These are phyloP conservation scores for Phyllotis vaccarum DNA, from an alignment of 2,797 vertebrate species.

Conservation along the genomic window DNA sequence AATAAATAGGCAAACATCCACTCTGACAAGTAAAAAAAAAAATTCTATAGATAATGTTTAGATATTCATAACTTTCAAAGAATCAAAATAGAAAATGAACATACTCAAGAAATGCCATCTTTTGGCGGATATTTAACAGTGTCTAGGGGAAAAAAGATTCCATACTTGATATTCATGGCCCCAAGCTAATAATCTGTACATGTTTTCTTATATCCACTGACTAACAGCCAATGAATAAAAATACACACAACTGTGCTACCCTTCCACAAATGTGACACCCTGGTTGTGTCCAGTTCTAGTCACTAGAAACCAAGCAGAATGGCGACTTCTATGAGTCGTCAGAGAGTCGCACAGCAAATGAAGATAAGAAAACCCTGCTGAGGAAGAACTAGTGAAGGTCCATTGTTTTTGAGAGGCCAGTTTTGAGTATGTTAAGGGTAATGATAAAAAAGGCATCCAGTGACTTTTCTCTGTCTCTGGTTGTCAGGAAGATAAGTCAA, in stretches of 20 bases:
- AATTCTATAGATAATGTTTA: neutral
- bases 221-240: neutral
- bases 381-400: neutral
- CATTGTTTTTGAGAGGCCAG: neutral
- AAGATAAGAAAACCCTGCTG: neutral
- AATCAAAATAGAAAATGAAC: conserved; percentile 46
- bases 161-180: neutral
- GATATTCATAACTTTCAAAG: conserved; percentile 33
- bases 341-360: conserved; percentile 24
- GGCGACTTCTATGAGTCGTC: neutral
- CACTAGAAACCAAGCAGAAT: conserved; percentile 37
- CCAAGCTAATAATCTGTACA: neutral
- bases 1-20: neutral
- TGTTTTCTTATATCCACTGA: neutral
- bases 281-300: conserved; percentile 27
- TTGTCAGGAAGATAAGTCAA: neutral
- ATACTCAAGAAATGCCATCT: neutral
- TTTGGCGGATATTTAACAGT: neutral
- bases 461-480: neutral
- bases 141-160: conserved; percentile 5
- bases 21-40: conserved; percentile 2
- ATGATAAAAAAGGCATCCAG: neutral
- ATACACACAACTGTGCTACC: neutral
- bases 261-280: neutral
- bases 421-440: neutral